Base-by-base conservation (phyloP, 2,797 vertebrate species). In the Rhinella marina region DNA sequence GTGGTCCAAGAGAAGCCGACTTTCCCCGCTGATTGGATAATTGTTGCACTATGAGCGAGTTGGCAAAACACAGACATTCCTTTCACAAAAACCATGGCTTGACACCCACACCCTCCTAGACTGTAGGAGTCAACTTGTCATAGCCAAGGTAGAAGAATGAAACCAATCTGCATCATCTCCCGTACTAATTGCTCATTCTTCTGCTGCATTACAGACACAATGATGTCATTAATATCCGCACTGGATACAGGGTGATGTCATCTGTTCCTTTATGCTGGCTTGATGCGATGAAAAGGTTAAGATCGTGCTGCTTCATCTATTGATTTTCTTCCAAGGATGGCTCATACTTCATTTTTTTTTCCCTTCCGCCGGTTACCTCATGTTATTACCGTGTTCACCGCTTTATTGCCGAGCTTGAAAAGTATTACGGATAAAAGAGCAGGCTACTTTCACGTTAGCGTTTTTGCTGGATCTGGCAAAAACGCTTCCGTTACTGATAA, bases 41-140 rank as follows among this genome's bases (percentile, higher is more conserved):
- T 88, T 88, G 50, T 72, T 79, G 61, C 64, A 72, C 64, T 78
- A 64, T 16, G 81, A 87, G 29, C 86, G 50, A 66, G 48, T 79
- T 84, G 70, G 81, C 81, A 78, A 87, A 87, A 83, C 80, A 76
- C 16, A 6, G 29, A 59, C 29, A 25, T 73, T 59, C 50, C 54
- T 81, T 29, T 87, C 75, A 50, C 11, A 72, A 57, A 59, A 7
- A 1, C 29, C 27, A 21, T 25, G 23, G 3, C 48, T 54, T 54
- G 14, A 61, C 84, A 25, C 83, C 72, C 70, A 76, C 72, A 19
- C 81, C 62, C 62, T 82, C 21, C 0, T 14, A 48, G 29, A 11
- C 29, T 84, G 52, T 57, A 48, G 54, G 56, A n/a, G 19, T 61
- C 23, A 64, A 85, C 41, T 14, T 83, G 68, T 85, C 84, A 64